Base-by-base conservation (phyloP, 2,113 vertebrate species). In the Xerus inauris region DNA sequence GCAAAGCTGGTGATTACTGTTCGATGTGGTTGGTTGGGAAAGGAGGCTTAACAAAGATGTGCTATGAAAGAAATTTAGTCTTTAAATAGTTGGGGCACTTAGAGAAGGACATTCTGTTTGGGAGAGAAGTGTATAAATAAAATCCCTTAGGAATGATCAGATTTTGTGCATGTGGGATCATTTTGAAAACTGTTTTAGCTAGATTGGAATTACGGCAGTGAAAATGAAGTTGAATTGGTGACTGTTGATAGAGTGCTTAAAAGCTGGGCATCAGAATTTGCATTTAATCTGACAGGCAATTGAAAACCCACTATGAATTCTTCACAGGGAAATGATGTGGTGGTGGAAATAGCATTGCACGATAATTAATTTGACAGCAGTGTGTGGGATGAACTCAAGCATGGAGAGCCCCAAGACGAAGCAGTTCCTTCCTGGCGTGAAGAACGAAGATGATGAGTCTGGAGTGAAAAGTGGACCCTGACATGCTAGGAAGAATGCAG, bases 171-270 rank as follows among this genome's bases (percentile, higher is more conserved):
- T 19, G 1, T 79, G 87, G 45, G 71, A 45, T 30, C 47, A 40
- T 87, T 93, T 79, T 83, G 75, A 91, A 89, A 88, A 64, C 28
- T 19, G 9, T 26, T 97, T 91, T 94, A 87, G 69, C 69, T 84
- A 79, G 19, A 42, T 38, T 57, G 35, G 35, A 93, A 89, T 86
- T 89, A 87, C 17, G 42, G 49, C 3, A 20, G 90, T 54, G 57
- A 81, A 51, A 72, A 62, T 91, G 89, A 90, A 94, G 81, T 45
- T 4, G 20, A 90, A 76, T 67, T 40, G 49, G 38, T 59, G 38
- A 57, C 9, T 45, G 12, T 49, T 80, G 69, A 59, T 89, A 83
- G 67, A 82, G 42, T 54, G 14, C 76, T 91, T 90, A 51, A 95
- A 94, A 95, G 62, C 45, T 24, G 64, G 57, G 51, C 65, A 65